Evolutionary conservation across 2,888 invertebrate species (phyloP).

Genomic region (Terebella lapidaria): DNA sequence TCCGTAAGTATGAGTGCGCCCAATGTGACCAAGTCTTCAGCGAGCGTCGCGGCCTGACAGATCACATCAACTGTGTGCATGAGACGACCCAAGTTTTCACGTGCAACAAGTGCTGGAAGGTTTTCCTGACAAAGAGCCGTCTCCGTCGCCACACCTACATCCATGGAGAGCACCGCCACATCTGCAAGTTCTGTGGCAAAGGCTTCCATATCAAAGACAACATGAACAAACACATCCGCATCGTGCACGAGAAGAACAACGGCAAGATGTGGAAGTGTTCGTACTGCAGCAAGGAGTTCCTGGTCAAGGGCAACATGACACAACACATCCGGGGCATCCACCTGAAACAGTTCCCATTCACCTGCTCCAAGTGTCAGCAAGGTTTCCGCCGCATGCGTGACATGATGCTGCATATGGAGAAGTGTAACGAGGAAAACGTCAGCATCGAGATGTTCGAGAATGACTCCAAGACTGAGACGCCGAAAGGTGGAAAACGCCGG

Average conservation of each 20-base stretch:
- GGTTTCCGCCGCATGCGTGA: slow-evolving; percentile 16
- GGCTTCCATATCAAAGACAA: slow-evolving; percentile 23
- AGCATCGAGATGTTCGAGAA: neutral
- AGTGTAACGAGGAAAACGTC: neutral
- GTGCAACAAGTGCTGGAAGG: slow-evolving; percentile 17
- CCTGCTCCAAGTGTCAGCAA: slow-evolving; percentile 12
- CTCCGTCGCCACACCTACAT: slow-evolving; percentile 17
- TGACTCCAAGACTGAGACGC: neutral
- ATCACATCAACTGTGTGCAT: slow-evolving; percentile 19
- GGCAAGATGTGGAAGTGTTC: slow-evolving; percentile 11
- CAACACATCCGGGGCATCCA: slow-evolving; percentile 21
- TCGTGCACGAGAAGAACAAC: slow-evolving; percentile 16
- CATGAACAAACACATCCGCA: slow-evolving; percentile 22
- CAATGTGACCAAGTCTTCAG: slow-evolving; percentile 12
- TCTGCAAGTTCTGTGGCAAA: slow-evolving; percentile 16
- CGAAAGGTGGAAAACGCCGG: neutral
- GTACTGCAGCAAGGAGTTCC: slow-evolving; percentile 18
- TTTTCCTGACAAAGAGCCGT: slow-evolving; percentile 16
- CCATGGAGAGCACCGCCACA: slow-evolving; percentile 17
- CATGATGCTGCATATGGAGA: slow-evolving; percentile 16
- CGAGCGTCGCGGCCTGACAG: slow-evolving; percentile 13
- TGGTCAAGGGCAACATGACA: slow-evolving; percentile 20
- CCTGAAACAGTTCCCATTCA: slow-evolving; percentile 17
- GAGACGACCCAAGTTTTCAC: slow-evolving; percentile 15
- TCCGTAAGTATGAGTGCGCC: slow-evolving; percentile 7